phyloP scores from a whole-genome alignment of 2,888 invertebrate genomes.

The Frankliniella fusca region DNA sequence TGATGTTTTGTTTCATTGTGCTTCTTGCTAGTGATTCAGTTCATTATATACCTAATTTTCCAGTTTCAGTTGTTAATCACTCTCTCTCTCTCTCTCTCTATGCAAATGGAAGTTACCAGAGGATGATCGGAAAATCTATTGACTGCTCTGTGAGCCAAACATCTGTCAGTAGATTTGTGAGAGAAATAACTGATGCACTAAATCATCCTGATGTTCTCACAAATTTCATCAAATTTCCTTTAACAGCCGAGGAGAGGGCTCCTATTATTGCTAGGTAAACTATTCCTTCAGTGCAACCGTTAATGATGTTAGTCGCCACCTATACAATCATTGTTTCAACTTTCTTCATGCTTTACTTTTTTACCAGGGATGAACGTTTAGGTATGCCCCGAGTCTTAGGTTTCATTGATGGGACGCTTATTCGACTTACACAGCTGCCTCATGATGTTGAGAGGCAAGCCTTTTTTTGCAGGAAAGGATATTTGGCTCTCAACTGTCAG shows the following conservation, averaged over 20 bases:
- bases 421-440: background rate
- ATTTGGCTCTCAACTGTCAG: background rate
- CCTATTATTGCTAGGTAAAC: too few relatives aligned
- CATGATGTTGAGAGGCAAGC: background rate
- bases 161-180: background rate
- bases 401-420: background rate
- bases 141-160: background rate
- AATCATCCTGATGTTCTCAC: background rate
- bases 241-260: background rate
- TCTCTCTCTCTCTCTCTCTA: background rate
- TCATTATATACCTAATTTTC: too few relatives aligned
- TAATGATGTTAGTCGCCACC: too few relatives aligned
- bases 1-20: too few relatives aligned
- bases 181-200: background rate
- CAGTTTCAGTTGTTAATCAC: background rate
- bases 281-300: too few relatives aligned
- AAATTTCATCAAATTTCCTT: background rate
- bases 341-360: background rate
- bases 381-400: background rate
- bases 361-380: background rate
- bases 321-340: too few relatives aligned
- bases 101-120: background rate
- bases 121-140: background rate
- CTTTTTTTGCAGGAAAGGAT: background rate
- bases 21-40: too few relatives aligned